Evolutionary conservation across 1,140 invertebrate genomes (phyloP), one percentile per base, ranked within the genome.

Genomic region (Drosophila baimaii): DNA sequence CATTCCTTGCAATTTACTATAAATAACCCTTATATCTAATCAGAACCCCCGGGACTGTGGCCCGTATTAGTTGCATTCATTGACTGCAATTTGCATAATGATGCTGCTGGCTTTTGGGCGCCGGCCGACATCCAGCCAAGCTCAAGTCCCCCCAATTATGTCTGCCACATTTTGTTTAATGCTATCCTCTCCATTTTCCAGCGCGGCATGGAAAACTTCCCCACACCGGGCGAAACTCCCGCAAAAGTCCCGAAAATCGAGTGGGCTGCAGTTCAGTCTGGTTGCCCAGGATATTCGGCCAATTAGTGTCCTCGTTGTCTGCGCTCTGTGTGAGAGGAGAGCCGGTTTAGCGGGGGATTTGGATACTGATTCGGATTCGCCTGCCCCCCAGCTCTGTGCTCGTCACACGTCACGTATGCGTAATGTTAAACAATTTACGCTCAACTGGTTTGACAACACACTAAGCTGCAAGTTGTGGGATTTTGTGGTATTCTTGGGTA

Each of bases 1-100:
- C 58, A 58, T 46, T 23, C 54, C 25, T 37, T 63, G 61, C 43
- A 59, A 79, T 74, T 79, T 75, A 39, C 77, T 68, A 62, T 79
- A 79, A 80, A 80, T 65, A 58, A 55, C 77, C 63, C 63, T 68
- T 52, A 56, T 43, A 75, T 63, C 47, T 77, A 66, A 77, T 75
- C 63, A 55, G 52, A 9, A 2, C 31, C 31, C 31, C 46, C 19
- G n/a, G 47, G 66, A 46, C 23, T 33, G n/a, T 15, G 23, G 0
- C 2, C 63, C 64, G 25, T 59, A 77, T 77, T 76, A 46, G 73
- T 65, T 77, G 73, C 62, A 77, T 55, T 68, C 73, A 76, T 76
- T 66, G 72, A 21, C 54, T 77, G 73, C 73, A 77, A 77, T 77
- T 77, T 77, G 73, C 73, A 77, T 77, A 77, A 77, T 77, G 72